Percentiles rank a stretch among this genome's conserved stretches.
These are phyloP conservation scores for Hirtodrosophila alboralis DNA, from an alignment of 2,888 invertebrate genomes.

Conservation along the genomic window DNA sequence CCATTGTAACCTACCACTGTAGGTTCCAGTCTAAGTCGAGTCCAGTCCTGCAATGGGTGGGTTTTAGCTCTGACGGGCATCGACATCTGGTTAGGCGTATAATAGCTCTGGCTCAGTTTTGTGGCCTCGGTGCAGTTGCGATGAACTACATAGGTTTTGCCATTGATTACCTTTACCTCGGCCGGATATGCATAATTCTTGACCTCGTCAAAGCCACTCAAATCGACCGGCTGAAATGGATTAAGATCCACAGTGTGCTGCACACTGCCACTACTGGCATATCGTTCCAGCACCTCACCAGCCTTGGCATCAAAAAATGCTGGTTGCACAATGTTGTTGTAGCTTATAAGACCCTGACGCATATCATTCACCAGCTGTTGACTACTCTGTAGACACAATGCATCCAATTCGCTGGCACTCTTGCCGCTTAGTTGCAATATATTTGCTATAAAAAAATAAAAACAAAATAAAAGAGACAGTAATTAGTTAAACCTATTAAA, in stretches of 20 bases:
- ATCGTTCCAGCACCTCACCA: slow-evolving; percentile 68
- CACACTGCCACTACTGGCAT: slow-evolving; percentile 28
- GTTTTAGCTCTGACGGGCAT: slow-evolving; percentile 25
- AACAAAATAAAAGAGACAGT: no score
- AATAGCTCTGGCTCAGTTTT: slow-evolving; percentile 46
- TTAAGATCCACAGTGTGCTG: slow-evolving; percentile 71
- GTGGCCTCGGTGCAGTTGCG: slow-evolving; percentile 81
- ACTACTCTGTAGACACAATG: slow-evolving; percentile 59
- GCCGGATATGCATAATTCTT: slow-evolving; percentile 81
- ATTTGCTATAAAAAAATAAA: no score
- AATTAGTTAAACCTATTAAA: not conserved
- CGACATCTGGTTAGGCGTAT: slow-evolving; percentile 11
- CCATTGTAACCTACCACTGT: slow-evolving; percentile 80
- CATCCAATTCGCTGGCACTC: slow-evolving; percentile 75
- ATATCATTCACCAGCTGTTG: slow-evolving; percentile 80
- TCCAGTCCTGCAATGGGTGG: slow-evolving; percentile 74
- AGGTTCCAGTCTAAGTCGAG: slow-evolving; percentile 73
- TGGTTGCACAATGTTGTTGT: slow-evolving; percentile 76
- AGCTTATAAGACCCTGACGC: slow-evolving; percentile 73
- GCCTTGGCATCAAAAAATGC: slow-evolving; percentile 83
- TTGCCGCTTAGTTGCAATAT: slow-evolving; percentile 79
- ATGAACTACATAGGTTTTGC: slow-evolving; percentile 81
- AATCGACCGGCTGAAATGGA: slow-evolving; percentile 64
- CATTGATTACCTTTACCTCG: slow-evolving; percentile 81
- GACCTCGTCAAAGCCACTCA: slow-evolving; percentile 79